Evolutionary conservation across 1,140 invertebrate genomes (phyloP).

Genomic region (Drosophila erecta): DNA sequence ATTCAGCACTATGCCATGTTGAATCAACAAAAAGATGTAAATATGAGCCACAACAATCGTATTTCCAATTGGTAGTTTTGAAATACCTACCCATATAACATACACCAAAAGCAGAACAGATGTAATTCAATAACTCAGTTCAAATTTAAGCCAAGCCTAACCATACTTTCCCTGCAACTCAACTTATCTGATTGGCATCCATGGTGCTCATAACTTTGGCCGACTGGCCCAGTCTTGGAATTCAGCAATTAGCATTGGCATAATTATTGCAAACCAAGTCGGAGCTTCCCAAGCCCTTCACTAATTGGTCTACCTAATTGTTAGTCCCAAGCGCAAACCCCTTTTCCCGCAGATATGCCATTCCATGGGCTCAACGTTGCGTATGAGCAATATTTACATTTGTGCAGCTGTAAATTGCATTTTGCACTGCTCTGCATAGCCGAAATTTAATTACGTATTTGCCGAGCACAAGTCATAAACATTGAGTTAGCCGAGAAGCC

Average conservation of each 20-base stretch:
- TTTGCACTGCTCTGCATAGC: slow-evolving; percentile 36
- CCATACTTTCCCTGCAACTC: slow-evolving; percentile 2
- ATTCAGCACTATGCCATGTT: too few relatives aligned
- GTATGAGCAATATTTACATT: slow-evolving; percentile 73
- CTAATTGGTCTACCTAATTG: slow-evolving; percentile 41
- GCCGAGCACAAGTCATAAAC: slow-evolving; percentile 45
- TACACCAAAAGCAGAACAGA: not conserved
- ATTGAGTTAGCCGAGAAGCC: slow-evolving; percentile 30
- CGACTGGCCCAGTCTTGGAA: slow-evolving; percentile 10
- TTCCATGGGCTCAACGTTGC: slow-evolving; percentile 58
- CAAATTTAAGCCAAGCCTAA: not conserved
- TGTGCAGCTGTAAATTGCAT: slow-evolving; percentile 69
- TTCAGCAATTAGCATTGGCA: slow-evolving; percentile 44
- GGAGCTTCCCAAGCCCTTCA: not conserved
- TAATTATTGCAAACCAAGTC: slow-evolving; percentile 15
- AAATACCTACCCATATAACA: too few relatives aligned
- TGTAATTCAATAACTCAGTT: slow-evolving; percentile 2
- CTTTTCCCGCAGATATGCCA: slow-evolving; percentile 7
- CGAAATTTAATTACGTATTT: slow-evolving; percentile 66
- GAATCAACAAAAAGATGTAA: too few relatives aligned
- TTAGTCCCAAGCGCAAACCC: slow-evolving; percentile 3
- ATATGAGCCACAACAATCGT: too few relatives aligned
- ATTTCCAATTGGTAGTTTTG: too few relatives aligned
- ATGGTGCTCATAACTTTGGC: slow-evolving; percentile 19
- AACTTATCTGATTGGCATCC: not conserved